These are phyloP conservation scores for Bugula neritina DNA, from an alignment of 2,888 invertebrate species.

Conservation along the genomic window DNA sequence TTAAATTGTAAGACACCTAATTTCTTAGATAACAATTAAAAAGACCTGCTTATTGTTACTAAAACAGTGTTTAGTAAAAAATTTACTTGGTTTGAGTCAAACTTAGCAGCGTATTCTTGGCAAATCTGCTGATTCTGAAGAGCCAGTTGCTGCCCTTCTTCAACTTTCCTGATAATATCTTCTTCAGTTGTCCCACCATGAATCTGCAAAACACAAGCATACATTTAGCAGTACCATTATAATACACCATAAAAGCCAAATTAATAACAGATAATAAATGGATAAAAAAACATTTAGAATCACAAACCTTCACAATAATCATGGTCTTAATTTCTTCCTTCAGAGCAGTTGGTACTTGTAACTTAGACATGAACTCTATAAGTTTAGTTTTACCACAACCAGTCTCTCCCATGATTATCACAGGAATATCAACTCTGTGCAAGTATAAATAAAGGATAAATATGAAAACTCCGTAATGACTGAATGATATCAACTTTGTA, in stretches of 20 bases:
- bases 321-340: not conserved
- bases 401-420: not conserved
- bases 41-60: too few relatives aligned
- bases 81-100: conserved; percentile 23
- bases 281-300: too few relatives aligned
- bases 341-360: not conserved
- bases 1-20: too few relatives aligned
- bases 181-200: conserved; percentile 45
- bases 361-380: not conserved
- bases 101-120: not conserved
- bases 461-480: too few relatives aligned
- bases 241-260: not conserved
- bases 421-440: not conserved
- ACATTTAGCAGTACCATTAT: not conserved
- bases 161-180: conserved; percentile 42
- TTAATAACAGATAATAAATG: too few relatives aligned
- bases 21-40: too few relatives aligned
- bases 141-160: conserved; percentile 37
- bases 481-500: too few relatives aligned
- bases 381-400: not conserved
- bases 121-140: conserved; percentile 32
- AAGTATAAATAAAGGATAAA: too few relatives aligned
- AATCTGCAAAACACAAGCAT: conserved; percentile 28
- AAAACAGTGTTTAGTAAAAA: too few relatives aligned
- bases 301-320: not conserved